Base-by-base conservation (phyloP, 1,140 invertebrate species). In the Microplitis demolitor region DNA sequence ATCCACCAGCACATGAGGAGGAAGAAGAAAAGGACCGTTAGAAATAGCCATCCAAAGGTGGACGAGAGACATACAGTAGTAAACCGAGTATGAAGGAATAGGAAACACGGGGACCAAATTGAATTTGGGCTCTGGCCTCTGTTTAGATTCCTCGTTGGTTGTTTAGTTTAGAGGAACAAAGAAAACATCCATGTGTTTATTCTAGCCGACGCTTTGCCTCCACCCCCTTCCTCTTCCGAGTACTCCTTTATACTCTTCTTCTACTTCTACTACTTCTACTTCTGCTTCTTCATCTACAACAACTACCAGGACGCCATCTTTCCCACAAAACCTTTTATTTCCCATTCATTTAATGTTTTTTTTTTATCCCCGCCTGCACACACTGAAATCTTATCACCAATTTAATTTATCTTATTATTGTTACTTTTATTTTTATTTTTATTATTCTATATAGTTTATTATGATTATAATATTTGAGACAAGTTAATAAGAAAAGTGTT, bases 171-270 rank as follows among this genome's bases (percentile, higher is more conserved):
- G 88, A 88, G 85, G 87, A 88, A 88, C 88, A 89, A 89, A 89
- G 88, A 89, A 89, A 89, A 89, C 88, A 89, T 87, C 87, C 85
- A 87, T 87, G 88, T 89, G 88, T 89, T 89, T 89, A 89, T 89
- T 89, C 87, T 89, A 88, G 87, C 87, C 87, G 84, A 87, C 85
- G 87, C 84, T 86, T 86, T 78, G 74, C 71, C 70, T 72, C 74
- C 39, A 69, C 75, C 61, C 71, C 73, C 61, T 76, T 45, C 70
- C 31, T 60, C 72, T 61, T 72, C 69, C 56, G 66, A 24, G 31
- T 64, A 54, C 45, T 54, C 66, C 58, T 76, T 73, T 74, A 78
- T 76, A 76, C 76, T 71, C 71, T 58, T 75, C 76, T 14, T 56
- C 50, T 58, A 33, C 58, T 39, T 35, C 70, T 66, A 24, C 8